These are phyloP conservation scores for Hoplostethus mediterraneus DNA, from an alignment of 2,797 vertebrate species.

Conservation along the genomic window DNA sequence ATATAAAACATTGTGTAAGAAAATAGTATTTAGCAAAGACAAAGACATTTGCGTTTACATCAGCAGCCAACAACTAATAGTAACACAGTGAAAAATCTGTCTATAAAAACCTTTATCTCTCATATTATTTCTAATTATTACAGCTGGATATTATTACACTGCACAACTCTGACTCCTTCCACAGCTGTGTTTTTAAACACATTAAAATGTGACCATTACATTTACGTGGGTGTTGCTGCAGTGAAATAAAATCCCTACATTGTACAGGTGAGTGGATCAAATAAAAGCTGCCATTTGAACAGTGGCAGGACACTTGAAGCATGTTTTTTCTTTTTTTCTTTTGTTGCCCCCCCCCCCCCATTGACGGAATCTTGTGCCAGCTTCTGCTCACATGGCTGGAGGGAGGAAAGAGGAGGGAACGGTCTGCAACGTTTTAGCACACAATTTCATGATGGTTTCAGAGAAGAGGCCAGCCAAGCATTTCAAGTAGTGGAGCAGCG, in stretches of 20 bases:
- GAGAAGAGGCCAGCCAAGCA: slow-evolving; percentile 79
- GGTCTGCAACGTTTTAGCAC: slow-evolving; percentile 61
- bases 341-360: slow-evolving; percentile 46
- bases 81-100: no score
- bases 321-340: slow-evolving; percentile 26
- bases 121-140: no score
- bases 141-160: no score
- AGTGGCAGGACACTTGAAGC: slow-evolving; percentile 18
- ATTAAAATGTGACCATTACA: neutral
- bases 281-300: slow-evolving; percentile 35
- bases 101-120: no score
- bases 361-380: slow-evolving; percentile 64
- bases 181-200: neutral
- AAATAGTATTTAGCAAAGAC: no score
- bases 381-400: slow-evolving; percentile 61
- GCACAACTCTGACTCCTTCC: no score
- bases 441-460: slow-evolving; percentile 76
- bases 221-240: neutral
- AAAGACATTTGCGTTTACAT: no score
- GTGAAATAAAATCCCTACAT: neutral
- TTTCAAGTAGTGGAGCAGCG: slow-evolving; percentile 78
- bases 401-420: slow-evolving; percentile 56
- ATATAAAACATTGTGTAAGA: no score
- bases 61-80: no score
- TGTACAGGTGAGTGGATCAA: slow-evolving; percentile 12